These are phyloP conservation scores for Microctenopoma steveboyesi DNA, from an alignment of 2,797 vertebrate genomes.

Conservation along the genomic window DNA sequence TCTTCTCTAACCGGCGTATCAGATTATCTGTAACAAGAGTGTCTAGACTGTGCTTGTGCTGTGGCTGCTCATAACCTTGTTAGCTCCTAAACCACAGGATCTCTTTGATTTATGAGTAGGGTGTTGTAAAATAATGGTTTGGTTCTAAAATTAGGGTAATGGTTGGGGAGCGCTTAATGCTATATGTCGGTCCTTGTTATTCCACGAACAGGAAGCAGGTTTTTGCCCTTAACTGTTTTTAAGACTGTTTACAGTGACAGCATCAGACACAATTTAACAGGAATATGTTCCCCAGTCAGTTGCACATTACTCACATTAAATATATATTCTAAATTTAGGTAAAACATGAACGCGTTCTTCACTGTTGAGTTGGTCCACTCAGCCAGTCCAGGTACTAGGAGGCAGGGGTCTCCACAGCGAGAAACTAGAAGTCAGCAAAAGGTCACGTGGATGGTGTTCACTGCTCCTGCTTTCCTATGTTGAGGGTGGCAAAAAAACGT, in stretches of 20 bases:
- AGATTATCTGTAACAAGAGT: slow-evolving; percentile 3
- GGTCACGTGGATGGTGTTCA: slow-evolving; percentile 37
- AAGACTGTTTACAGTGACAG: not conserved
- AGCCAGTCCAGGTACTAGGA: slow-evolving; percentile 34
- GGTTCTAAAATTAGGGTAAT: slow-evolving; percentile 50
- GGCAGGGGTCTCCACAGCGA: slow-evolving; percentile 14
- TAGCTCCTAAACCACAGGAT: slow-evolving; percentile 39
- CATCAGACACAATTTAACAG: slow-evolving; percentile 10
- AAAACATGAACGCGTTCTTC: not conserved
- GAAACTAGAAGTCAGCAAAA: slow-evolving; percentile 40
- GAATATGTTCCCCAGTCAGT: not conserved
- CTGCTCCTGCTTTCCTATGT: too few relatives aligned
- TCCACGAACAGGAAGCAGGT: slow-evolving; percentile 7
- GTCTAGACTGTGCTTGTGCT: not conserved
- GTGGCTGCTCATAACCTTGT: slow-evolving; percentile 30
- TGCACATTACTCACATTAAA: slow-evolving; percentile 1
- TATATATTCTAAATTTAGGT: not conserved
- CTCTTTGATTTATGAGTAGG: slow-evolving; percentile 55
- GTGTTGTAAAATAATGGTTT: slow-evolving; percentile 46
- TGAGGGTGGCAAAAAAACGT: too few relatives aligned
- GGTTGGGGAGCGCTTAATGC: slow-evolving; percentile 21
- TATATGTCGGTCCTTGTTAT: slow-evolving; percentile 12
- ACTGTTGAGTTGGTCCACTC: slow-evolving; percentile 28
- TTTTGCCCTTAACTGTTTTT: not conserved
- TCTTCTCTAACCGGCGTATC: slow-evolving; percentile 1